Conservation (phyloP, 64 coral and sea anemone genomes). For the Hydrozoanthus tunicans region DNA sequence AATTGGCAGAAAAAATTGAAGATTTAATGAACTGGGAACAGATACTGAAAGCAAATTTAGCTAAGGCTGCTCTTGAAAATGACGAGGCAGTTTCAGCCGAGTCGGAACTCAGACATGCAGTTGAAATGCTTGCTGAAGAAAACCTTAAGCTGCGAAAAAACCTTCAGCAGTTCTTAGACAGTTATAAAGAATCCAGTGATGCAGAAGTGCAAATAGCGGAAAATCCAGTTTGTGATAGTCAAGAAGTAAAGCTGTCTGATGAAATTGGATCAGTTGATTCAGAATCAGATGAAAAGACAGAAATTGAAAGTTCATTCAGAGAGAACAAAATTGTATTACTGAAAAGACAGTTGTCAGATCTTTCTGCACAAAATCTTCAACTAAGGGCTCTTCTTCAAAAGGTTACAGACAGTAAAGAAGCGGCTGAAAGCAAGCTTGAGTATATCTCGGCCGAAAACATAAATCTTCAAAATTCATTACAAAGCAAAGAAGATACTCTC, state of each 20-base stretch:
- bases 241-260: not conserved
- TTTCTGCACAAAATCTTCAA: conserved; percentile 18
- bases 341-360: conserved; percentile 13
- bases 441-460: not conserved
- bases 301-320: not conserved
- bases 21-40: conserved; percentile 22
- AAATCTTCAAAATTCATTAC: conserved; percentile 10
- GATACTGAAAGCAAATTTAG: conserved; percentile 40
- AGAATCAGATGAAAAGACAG: not conserved
- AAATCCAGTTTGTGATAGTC: not conserved
- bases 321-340: conserved; percentile 3
- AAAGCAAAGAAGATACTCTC: conserved; percentile 32
- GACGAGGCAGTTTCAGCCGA: conserved; percentile 44
- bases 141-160: conserved; percentile 36
- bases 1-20: conserved; percentile 55
- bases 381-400: conserved; percentile 38
- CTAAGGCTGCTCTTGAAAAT: conserved; percentile 50
- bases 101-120: conserved; percentile 44
- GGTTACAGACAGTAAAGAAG: conserved; percentile 40
- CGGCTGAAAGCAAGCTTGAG: conserved; percentile 18
- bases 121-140: conserved; percentile 49
- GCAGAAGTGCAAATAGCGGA: conserved; percentile 6
- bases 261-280: not conserved
- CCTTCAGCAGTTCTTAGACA: conserved; percentile 43
- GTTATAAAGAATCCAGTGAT: conserved; percentile 4